A percentile compares a stretch with the other conserved stretches of the same genome.
These are phyloP conservation scores for Sturnira hondurensis DNA, from an alignment of 2,113 vertebrate genomes.

Conservation along the genomic window DNA sequence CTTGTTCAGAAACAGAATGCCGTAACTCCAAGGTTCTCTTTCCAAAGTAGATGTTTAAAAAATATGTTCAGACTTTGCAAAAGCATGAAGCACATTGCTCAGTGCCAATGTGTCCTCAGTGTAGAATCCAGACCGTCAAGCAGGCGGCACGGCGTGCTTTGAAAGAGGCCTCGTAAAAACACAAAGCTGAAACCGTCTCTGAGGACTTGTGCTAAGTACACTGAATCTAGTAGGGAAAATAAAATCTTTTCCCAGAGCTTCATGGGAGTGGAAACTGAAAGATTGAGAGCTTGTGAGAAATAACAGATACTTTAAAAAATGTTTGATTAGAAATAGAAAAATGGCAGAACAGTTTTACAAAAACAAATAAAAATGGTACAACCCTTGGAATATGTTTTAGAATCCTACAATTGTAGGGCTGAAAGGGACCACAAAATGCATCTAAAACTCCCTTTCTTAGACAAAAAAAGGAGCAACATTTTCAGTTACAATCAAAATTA, in stretches of 20 bases:
- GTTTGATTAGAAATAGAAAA: slow-evolving; percentile 23
- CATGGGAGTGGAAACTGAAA: slow-evolving; percentile 13
- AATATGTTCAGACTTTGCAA: background rate
- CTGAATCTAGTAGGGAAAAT: background rate
- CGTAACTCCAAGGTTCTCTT: background rate
- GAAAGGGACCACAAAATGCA: background rate
- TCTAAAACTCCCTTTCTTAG: background rate
- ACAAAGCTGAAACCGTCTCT: slow-evolving; percentile 25
- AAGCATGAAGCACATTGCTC: slow-evolving; percentile 21
- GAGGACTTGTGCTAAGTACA: slow-evolving; percentile 32
- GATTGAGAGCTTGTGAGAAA: slow-evolving; percentile 49
- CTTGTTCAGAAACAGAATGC: background rate
- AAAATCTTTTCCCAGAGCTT: slow-evolving; percentile 30
- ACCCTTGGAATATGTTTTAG: background rate
- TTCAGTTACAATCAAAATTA: background rate
- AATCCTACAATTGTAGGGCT: background rate
- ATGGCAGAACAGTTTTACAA: background rate
- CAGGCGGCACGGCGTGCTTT: background rate
- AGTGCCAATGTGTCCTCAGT: background rate
- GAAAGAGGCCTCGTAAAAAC: slow-evolving; percentile 44
- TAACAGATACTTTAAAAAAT: slow-evolving; percentile 47
- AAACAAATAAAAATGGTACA: background rate
- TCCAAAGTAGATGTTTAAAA: slow-evolving; percentile 12
- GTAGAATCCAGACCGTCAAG: slow-evolving; percentile 5
- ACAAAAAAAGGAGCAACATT: background rate